Evolutionary conservation across 2,888 invertebrate species (phyloP), one percentile per base, ranked within the genome.

Genomic region (Zhengitettix transpicula): DNA sequence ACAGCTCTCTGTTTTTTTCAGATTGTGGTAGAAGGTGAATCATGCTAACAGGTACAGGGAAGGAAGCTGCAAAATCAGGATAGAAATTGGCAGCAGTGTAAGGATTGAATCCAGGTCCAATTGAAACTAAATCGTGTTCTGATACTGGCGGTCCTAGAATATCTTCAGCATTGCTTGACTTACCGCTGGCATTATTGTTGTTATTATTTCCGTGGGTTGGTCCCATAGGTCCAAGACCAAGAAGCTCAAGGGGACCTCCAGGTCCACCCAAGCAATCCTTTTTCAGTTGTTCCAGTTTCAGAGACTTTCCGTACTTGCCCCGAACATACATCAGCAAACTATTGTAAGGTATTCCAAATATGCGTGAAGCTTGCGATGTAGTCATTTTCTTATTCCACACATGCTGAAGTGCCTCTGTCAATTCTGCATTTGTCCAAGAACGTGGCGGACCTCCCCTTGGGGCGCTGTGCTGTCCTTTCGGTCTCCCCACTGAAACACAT

Each of bases 321-420:
- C 92, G 81, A 41, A 92, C 92, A 75, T 92, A 92, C 92, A 92
- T 92, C 60, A 92, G 76, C 56, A 92, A 78, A 55, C 90, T 90
- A 75, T 92, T 92, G 80, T 92, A 92, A n/a, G 92, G 92, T 65
- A 92, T 92, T 53, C 92, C 91, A 74, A 90, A 92, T 71, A 91
- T 87, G 64, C 92, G 76, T 40, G 90, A 91, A 11, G 92, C 92
- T 73, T 92, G 90, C 69, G 90, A 90, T 54, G 92, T 92, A 64
- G 92, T 92, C 90, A 92, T 92, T 72, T 90, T 91, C 71, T 92
- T 91, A 74, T 91, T 91, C 92, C 92, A 92, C n/a, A 92, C 92
- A 74, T 91, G 90, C 69, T 90, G 90, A 58, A 92, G 79, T 1
- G 92, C 92, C 74, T 91, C 89, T 58, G 92, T 92, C 58, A 92